Conservation (phyloP, 2,113 vertebrate genomes). For the Eulemur macaco region DNA sequence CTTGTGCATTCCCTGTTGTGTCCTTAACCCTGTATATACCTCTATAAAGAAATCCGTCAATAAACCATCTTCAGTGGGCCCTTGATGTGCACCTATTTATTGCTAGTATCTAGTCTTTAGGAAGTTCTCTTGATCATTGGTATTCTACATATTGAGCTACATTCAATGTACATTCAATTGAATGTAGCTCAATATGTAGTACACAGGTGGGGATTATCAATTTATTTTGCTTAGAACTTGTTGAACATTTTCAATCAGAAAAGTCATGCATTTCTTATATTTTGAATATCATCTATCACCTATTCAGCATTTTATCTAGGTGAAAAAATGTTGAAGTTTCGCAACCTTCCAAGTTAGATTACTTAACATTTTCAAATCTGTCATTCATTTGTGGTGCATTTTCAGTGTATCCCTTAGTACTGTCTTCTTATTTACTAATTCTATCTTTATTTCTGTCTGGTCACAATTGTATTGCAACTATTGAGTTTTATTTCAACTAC, state of each 20-base stretch:
- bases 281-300: neutral
- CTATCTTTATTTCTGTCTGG: neutral
- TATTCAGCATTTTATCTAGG: neutral
- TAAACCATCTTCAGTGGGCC: neutral
- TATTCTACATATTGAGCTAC: too few species aligned
- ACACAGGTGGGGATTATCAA: neutral
- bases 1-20: neutral
- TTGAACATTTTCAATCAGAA: neutral
- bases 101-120: neutral
- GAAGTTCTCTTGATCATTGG: neutral
- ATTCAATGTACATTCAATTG: too few species aligned
- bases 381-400: neutral
- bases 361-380: neutral
- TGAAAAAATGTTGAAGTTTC: neutral
- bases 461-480: neutral
- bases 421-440: neutral
- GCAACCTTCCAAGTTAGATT: neutral
- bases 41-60: neutral
- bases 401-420: neutral
- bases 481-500: neutral
- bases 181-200: too few species aligned
- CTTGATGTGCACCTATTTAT: neutral
- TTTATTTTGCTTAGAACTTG: neutral
- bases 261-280: neutral
- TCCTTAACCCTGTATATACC: neutral